phyloP scores from a whole-genome alignment of 1,140 invertebrate genomes.

The Paraescarpia echinospica region DNA sequence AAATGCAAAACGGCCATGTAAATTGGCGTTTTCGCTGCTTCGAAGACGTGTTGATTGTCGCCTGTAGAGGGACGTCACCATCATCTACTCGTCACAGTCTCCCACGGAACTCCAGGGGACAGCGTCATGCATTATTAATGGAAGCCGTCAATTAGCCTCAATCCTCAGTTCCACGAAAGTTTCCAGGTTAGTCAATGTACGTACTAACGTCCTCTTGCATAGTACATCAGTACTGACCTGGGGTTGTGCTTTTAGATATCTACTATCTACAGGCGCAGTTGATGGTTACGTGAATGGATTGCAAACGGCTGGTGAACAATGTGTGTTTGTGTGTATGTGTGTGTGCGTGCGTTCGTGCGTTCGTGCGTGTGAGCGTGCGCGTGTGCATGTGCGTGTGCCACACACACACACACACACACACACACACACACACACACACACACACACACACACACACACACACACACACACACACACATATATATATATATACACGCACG shows the following conservation, averaged over 20 bases:
- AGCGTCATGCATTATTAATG: not conserved
- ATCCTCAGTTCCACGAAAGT: not conserved
- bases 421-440: no score
- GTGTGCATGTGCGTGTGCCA: no score
- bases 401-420: no score
- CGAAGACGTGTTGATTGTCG: not conserved
- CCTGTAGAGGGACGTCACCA: not conserved
- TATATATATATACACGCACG: no score
- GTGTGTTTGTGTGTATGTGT: not conserved
- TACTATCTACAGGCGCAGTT: not conserved
- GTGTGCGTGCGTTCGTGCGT: not conserved
- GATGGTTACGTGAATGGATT: not conserved
- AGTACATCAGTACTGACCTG: not conserved
- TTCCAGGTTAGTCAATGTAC: not conserved
- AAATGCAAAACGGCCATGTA: not conserved
- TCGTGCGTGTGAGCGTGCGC: not conserved
- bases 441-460: no score
- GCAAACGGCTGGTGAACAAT: not conserved
- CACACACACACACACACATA: no score
- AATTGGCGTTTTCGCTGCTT: not conserved
- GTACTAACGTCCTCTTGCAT: not conserved
- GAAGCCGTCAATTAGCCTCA: not conserved
- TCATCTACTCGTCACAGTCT: not conserved
- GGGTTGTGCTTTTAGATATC: not conserved
- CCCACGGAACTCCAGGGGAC: not conserved